These are phyloP conservation scores for Tryphoninae sp. DNA, from an alignment of 2,888 invertebrate genomes.

Conservation along the genomic window DNA sequence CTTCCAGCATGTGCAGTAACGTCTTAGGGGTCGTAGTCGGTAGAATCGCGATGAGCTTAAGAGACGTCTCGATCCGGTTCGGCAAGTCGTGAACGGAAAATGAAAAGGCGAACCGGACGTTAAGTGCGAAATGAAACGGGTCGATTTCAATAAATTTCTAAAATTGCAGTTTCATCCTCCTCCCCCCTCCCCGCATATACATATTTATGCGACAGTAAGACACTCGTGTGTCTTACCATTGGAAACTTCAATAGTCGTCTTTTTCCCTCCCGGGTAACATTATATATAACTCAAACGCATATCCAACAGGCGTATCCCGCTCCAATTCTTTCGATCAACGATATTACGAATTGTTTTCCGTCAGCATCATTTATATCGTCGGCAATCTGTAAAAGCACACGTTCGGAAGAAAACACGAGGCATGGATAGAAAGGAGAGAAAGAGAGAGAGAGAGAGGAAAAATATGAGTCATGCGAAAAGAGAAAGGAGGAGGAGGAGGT, in stretches of 20 bases:
- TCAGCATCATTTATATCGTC: conserved; percentile 43
- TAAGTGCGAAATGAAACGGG: not conserved
- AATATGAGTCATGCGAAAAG: conserved; percentile 10
- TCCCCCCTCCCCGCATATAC: not conserved
- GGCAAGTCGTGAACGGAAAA: not conserved
- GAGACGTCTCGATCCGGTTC: conserved; percentile 4
- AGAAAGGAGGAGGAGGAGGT: conserved; percentile 6
- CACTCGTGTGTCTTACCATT: too few relatives aligned
- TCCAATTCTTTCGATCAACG: conserved; percentile 19
- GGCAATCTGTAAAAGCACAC: conserved; percentile 42
- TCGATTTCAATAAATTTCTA: too few relatives aligned
- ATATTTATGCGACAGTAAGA: not conserved
- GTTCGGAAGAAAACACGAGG: conserved; percentile 35
- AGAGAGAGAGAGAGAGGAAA: not conserved
- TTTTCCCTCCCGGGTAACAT: too few relatives aligned
- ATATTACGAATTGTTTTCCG: conserved; percentile 45
- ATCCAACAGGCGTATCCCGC: not conserved
- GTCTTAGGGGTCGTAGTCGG: not conserved
- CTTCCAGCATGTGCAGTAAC: conserved; percentile 15
- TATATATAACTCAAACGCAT: too few relatives aligned
- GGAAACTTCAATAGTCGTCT: too few relatives aligned
- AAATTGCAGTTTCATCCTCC: too few relatives aligned
- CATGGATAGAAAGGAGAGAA: not conserved
- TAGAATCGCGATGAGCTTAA: not conserved
- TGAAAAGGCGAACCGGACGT: conserved; percentile 4